These are phyloP conservation scores for Pediacus dermestoides DNA, from an alignment of 2,888 invertebrate species.

Conservation along the genomic window DNA sequence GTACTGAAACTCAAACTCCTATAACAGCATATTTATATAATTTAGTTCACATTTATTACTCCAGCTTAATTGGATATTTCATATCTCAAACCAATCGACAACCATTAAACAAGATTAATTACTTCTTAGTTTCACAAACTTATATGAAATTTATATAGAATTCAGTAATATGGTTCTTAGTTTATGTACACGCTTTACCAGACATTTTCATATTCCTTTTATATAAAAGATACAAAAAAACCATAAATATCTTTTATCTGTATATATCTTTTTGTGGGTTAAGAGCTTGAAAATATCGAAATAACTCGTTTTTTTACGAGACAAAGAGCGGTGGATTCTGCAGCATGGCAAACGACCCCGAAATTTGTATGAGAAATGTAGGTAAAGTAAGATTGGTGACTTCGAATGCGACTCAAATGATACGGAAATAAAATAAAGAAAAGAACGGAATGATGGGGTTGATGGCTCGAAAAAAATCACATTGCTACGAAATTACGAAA, in stretches of 20 bases:
- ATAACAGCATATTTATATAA: no score
- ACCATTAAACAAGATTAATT: no score
- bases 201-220: conserved; percentile 1
- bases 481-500: no score
- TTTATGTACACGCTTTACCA: no score
- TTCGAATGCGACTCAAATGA: conserved; percentile 39
- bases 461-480: conserved; percentile 36
- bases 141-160: no score
- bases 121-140: no score
- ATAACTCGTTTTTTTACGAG: conserved; percentile 23
- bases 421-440: conserved; percentile 40
- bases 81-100: no score
- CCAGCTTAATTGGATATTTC: no score
- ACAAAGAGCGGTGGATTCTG: conserved; percentile 17
- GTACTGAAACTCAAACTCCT: no score
- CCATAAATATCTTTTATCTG: conserved; percentile 8
- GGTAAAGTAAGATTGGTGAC: conserved; percentile 37
- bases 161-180: no score
- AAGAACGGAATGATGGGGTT: conserved; percentile 32
- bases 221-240: background rate
- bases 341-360: conserved; percentile 21
- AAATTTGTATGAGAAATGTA: conserved; percentile 29
- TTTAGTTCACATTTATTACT: no score
- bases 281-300: conserved; percentile 23
- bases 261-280: conserved; percentile 14